Conservation (phyloP, 2,888 invertebrate species). For the Drosophila seclusa region DNA sequence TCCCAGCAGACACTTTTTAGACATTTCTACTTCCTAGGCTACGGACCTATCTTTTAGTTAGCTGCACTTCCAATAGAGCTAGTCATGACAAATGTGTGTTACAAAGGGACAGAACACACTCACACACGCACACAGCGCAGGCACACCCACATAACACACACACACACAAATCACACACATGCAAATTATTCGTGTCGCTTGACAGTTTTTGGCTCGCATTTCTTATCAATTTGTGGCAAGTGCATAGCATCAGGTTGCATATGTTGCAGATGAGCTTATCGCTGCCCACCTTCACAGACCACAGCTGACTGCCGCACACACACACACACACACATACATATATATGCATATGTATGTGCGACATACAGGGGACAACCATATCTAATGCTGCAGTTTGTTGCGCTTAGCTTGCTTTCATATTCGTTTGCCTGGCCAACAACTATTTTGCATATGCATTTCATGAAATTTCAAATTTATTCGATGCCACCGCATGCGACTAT, state of each 20-base stretch:
- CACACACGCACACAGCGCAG: constrained; percentile 8
- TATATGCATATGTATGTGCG: too few species aligned
- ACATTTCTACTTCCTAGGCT: background rate
- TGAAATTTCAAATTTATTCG: constrained; percentile 74
- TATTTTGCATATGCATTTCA: constrained; percentile 76
- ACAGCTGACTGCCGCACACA: constrained; percentile 12
- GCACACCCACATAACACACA: constrained; percentile 5
- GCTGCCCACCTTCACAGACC: constrained; percentile 17
- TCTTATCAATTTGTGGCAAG: constrained; percentile 56
- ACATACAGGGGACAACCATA: constrained; percentile 12
- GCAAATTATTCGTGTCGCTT: constrained; percentile 12
- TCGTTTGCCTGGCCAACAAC: constrained; percentile 41
- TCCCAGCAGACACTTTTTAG: background rate
- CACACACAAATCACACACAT: constrained; percentile 11
- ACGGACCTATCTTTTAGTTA: background rate
- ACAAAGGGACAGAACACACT: constrained; percentile 6
- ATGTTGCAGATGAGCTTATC: constrained; percentile 53
- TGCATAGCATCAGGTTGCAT: constrained; percentile 17
- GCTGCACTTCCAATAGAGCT: constrained; percentile 7
- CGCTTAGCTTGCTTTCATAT: constrained; percentile 49
- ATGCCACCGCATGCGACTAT: constrained; percentile 54
- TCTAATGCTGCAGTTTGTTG: constrained; percentile 41
- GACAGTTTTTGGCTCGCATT: constrained; percentile 46
- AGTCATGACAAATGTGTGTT: constrained; percentile 33
- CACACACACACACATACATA: background rate